These are phyloP conservation scores for Siderastrea siderea DNA, from an alignment of 92 coral and sea anemone species.

Conservation along the genomic window DNA sequence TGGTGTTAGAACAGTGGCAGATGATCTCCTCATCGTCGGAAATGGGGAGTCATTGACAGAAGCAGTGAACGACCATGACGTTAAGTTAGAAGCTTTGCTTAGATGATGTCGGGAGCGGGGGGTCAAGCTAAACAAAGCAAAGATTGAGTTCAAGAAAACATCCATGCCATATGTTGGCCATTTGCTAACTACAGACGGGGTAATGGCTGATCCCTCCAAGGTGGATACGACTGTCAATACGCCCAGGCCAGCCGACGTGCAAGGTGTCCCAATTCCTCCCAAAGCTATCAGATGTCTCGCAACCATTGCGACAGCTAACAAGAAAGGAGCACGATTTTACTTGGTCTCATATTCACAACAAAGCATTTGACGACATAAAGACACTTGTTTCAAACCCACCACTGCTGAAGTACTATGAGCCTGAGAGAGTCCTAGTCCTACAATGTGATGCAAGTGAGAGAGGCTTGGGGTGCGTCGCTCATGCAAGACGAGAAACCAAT, in stretches of 20 bases:
- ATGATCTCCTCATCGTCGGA: conserved; percentile 47
- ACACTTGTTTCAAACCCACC: conserved; percentile 35
- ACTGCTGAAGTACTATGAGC: conserved; percentile 50
- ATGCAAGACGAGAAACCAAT: conserved; percentile 31
- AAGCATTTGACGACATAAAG: conserved; percentile 46
- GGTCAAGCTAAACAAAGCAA: conserved; percentile 19
- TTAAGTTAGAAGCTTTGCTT: conserved; percentile 13
- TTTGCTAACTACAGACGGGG: conserved; percentile 41
- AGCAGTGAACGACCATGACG: conserved; percentile 38
- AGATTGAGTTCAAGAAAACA: conserved; percentile 21
- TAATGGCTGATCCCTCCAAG: conserved; percentile 56
- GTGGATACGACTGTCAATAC: conserved; percentile 16
- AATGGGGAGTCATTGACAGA: background rate
- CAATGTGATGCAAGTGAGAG: conserved; percentile 31
- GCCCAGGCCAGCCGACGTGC: conserved; percentile 22
- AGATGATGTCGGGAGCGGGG: conserved; percentile 37
- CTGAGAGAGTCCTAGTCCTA: conserved; percentile 15
- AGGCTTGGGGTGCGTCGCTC: conserved; percentile 35
- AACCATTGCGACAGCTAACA: conserved; percentile 44
- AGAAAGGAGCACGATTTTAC: background rate
- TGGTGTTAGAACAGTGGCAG: conserved; percentile 35
- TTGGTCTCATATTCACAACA: conserved; percentile 26
- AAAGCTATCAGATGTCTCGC: conserved; percentile 15
- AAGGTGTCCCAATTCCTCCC: conserved; percentile 57
- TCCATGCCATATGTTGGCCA: conserved; percentile 39